These are phyloP conservation scores for Macrosoma leucophasiata DNA, from an alignment of 2,888 invertebrate species.

Conservation along the genomic window DNA sequence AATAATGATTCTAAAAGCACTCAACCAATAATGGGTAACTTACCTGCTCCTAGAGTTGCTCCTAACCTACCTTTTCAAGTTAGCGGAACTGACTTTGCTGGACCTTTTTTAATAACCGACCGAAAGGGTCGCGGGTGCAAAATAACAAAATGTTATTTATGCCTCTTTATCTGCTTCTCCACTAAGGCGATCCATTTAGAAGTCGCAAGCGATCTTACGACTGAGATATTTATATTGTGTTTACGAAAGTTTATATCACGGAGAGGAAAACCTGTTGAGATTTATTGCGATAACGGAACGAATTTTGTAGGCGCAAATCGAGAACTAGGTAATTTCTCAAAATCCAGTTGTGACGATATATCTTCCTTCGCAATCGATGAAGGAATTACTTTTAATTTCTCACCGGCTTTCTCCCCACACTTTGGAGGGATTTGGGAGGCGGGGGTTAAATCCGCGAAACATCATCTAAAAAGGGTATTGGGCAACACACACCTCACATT, in stretches of 20 bases:
- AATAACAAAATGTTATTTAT: conserved; percentile 20
- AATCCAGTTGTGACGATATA: not conserved
- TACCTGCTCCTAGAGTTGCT: conserved; percentile 12
- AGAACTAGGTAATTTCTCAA: conserved; percentile 6
- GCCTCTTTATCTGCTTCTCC: conserved; percentile 15
- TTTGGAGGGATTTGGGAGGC: conserved; percentile 17
- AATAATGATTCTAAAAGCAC: conserved; percentile 6
- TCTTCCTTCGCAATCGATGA: not conserved
- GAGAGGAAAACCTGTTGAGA: conserved; percentile 9
- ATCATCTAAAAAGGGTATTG: conserved; percentile 13
- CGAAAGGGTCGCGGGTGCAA: conserved; percentile 9
- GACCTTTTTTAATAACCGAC: conserved; percentile 10
- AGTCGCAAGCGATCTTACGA: conserved; percentile 15
- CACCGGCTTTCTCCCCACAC: conserved; percentile 10
- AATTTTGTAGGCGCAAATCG: conserved; percentile 12
- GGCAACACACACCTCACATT: conserved; percentile 12
- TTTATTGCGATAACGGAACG: conserved; percentile 15
- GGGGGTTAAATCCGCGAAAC: conserved; percentile 14
- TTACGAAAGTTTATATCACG: conserved; percentile 15
- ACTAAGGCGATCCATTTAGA: conserved; percentile 19
- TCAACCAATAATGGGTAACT: conserved; percentile 17
- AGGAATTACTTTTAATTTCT: conserved; percentile 13
- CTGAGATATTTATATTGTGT: conserved; percentile 13
- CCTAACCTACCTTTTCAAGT: conserved; percentile 10
- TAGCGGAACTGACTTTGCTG: conserved; percentile 16